Conservation (phyloP, 2,888 invertebrate genomes). For the Hylaea fasciaria region DNA sequence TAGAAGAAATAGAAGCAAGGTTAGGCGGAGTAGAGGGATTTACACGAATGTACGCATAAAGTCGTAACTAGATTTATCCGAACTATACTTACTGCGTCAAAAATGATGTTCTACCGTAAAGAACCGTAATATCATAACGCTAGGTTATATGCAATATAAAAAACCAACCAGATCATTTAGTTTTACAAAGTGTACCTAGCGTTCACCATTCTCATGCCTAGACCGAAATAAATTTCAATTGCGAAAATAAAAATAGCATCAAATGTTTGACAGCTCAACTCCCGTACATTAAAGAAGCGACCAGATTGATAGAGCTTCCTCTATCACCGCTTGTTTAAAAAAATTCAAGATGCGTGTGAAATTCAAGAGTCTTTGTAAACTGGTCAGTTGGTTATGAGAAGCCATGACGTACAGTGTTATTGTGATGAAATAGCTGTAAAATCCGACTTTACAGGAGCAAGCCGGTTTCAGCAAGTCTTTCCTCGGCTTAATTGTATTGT, state of each 20-base stretch:
- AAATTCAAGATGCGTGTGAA: conserved; percentile 5
- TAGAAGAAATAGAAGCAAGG: too few relatives aligned
- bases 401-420: conserved; percentile 40
- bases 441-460: conserved; percentile 51
- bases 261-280: conserved; percentile 41
- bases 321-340: not conserved
- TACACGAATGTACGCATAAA: too few relatives aligned
- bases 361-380: conserved; percentile 23
- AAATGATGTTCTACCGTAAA: too few relatives aligned
- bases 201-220: conserved; percentile 1
- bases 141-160: too few relatives aligned
- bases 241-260: conserved; percentile 40
- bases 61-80: too few relatives aligned
- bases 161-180: too few relatives aligned
- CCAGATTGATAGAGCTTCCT: conserved; percentile 37
- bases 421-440: conserved; percentile 19
- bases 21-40: too few relatives aligned
- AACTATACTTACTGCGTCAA: too few relatives aligned
- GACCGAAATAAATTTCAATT: conserved; percentile 35
- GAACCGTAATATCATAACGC: too few relatives aligned
- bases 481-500: conserved; percentile 35
- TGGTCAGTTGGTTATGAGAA: conserved; percentile 27
- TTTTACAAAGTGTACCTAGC: not conserved
- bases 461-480: conserved; percentile 51
- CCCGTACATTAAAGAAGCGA: conserved; percentile 36